Evolutionary conservation across 2,888 invertebrate species (phyloP).

Genomic region (Epinotia brunnichana): DNA sequence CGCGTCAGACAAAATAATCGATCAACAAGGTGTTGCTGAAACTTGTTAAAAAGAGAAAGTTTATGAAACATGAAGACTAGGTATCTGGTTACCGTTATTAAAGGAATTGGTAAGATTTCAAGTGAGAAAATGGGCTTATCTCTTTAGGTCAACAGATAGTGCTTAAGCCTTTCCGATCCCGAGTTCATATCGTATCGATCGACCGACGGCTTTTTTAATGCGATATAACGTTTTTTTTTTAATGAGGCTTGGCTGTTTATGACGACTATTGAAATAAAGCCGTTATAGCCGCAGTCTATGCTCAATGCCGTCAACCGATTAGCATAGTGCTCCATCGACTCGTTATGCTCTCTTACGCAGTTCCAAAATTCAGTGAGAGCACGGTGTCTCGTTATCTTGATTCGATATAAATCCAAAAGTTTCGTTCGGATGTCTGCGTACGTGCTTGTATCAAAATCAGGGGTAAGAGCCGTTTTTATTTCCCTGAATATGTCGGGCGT

Average conservation of each 20-base stretch:
- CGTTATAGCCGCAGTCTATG: too few relatives aligned
- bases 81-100: slow-evolving; percentile 37
- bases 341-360: too few relatives aligned
- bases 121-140: neutral
- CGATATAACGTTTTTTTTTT: neutral
- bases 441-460: too few relatives aligned
- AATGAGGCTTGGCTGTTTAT: neutral
- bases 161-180: neutral
- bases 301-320: too few relatives aligned
- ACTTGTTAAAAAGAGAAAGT: slow-evolving; percentile 25
- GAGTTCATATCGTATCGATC: neutral
- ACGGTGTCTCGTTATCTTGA: too few relatives aligned
- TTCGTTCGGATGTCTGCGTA: too few relatives aligned
- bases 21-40: slow-evolving; percentile 2
- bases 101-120: slow-evolving; percentile 11
- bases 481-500: too few relatives aligned
- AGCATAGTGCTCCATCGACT: too few relatives aligned
- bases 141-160: neutral
- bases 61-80: slow-evolving; percentile 32
- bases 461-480: too few relatives aligned
- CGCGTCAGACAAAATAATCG: neutral
- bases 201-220: too few relatives aligned
- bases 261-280: neutral
- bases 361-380: too few relatives aligned
- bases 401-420: too few relatives aligned